phyloP scores from a whole-genome alignment of 2,113 vertebrate species.

The Piaya cayana region DNA sequence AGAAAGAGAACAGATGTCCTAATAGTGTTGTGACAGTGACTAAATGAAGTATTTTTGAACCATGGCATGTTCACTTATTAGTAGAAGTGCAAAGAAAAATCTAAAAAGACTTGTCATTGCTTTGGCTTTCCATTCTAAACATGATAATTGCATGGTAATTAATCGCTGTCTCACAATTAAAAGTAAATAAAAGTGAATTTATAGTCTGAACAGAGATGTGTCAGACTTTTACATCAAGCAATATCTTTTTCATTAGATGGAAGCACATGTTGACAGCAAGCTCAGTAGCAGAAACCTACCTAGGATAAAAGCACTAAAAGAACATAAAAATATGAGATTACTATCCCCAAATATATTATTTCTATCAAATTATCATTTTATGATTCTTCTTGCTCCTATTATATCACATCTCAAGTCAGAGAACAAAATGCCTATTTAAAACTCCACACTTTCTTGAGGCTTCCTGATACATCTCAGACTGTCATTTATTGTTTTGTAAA shows the following conservation, averaged over 20 bases:
- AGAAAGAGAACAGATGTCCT: not conserved
- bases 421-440: not conserved
- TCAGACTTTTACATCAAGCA: constrained; percentile 7
- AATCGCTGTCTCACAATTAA: constrained; percentile 32
- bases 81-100: constrained; percentile 3
- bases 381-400: not conserved
- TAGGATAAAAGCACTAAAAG: not conserved
- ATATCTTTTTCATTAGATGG: constrained; percentile 22
- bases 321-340: not conserved
- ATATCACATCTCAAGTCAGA: not conserved
- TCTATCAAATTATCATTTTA: constrained; percentile 6
- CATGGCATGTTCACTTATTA: not conserved
- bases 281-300: not conserved
- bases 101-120: constrained; percentile 24
- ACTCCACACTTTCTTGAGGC: not conserved
- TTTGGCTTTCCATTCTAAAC: constrained; percentile 9
- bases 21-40: constrained; percentile 4
- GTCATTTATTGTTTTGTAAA: not conserved
- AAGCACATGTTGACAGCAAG: not conserved
- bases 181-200: constrained; percentile 39
- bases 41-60: constrained; percentile 35
- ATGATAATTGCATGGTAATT: constrained; percentile 45
- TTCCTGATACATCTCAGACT: not conserved
- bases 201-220: not conserved
- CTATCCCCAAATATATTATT: not conserved